These are phyloP conservation scores for Podarcis lilfordi DNA, from an alignment of 2,797 vertebrate genomes.

Conservation along the genomic window DNA sequence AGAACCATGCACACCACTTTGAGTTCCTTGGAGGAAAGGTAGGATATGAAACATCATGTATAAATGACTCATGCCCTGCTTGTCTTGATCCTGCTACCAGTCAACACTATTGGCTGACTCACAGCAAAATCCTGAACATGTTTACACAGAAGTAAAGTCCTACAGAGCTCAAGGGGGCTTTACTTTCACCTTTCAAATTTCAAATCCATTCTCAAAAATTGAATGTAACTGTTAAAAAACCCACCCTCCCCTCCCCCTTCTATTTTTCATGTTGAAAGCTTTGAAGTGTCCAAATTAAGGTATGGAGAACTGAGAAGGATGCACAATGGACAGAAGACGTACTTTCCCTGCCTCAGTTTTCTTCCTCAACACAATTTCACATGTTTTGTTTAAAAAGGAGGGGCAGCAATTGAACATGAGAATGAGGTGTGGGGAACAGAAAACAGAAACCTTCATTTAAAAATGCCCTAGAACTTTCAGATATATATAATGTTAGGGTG, in stretches of 20 bases:
- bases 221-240: neutral
- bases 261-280: neutral
- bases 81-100: too few relatives aligned
- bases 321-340: neutral
- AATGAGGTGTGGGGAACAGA: neutral
- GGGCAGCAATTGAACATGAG: neutral
- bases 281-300: neutral
- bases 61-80: too few relatives aligned
- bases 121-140: too few relatives aligned
- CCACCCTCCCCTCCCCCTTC: rapidly evolving
- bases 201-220: neutral
- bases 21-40: too few relatives aligned
- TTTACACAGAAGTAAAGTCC: too few relatives aligned
- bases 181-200: neutral
- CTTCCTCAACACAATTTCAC: neutral
- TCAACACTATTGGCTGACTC: too few relatives aligned
- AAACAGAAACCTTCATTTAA: slow-evolving; percentile 26
- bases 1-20: too few relatives aligned
- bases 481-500: slow-evolving; percentile 19
- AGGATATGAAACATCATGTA: too few relatives aligned
- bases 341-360: neutral
- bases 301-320: neutral
- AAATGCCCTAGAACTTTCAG: slow-evolving; percentile 38
- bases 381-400: neutral
- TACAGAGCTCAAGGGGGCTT: too few relatives aligned